These are phyloP conservation scores for Bombylius major DNA, from an alignment of 2,888 invertebrate genomes.

Conservation along the genomic window DNA sequence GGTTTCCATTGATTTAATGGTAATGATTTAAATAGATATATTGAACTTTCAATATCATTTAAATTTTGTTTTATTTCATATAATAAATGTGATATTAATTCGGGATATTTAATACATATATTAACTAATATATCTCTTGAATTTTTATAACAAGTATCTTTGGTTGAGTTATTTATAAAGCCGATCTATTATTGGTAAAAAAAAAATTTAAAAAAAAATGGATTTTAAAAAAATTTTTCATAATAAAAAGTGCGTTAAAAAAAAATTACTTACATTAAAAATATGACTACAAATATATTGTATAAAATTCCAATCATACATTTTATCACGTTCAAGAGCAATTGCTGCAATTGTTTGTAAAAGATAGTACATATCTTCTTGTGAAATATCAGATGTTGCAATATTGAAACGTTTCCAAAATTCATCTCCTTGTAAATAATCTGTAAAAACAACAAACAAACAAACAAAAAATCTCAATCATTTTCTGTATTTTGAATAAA, in stretches of 20 bases:
- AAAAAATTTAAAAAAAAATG: background rate
- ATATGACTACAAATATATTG: conserved; percentile 52
- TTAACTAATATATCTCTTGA: conserved; percentile 58
- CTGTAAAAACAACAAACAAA: conserved; percentile 13
- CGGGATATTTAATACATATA: conserved; percentile 54
- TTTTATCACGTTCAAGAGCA: conserved; percentile 48
- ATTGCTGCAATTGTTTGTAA: conserved; percentile 69
- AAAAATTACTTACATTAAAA: conserved; percentile 43
- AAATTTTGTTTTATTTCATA: conserved; percentile 39
- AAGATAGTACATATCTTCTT: conserved; percentile 64
- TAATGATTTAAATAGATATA: conserved; percentile 58
- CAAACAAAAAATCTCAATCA: background rate
- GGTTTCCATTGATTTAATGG: conserved; percentile 59
- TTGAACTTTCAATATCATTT: conserved; percentile 25
- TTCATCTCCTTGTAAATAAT: conserved; percentile 36
- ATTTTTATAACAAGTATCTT: conserved; percentile 61
- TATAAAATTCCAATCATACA: conserved; percentile 51
- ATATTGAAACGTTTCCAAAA: conserved; percentile 49
- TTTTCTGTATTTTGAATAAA: background rate
- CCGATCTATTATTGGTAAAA: conserved; percentile 45
- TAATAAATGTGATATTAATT: conserved; percentile 53
- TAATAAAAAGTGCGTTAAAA: background rate
- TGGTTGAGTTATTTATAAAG: conserved; percentile 53
- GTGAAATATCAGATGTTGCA: conserved; percentile 47
- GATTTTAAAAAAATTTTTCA: background rate